Percentiles rank a stretch among this genome's conserved stretches.
phyloP scores from a whole-genome alignment of 1,140 invertebrate genomes.

The Lithobius niger region DNA sequence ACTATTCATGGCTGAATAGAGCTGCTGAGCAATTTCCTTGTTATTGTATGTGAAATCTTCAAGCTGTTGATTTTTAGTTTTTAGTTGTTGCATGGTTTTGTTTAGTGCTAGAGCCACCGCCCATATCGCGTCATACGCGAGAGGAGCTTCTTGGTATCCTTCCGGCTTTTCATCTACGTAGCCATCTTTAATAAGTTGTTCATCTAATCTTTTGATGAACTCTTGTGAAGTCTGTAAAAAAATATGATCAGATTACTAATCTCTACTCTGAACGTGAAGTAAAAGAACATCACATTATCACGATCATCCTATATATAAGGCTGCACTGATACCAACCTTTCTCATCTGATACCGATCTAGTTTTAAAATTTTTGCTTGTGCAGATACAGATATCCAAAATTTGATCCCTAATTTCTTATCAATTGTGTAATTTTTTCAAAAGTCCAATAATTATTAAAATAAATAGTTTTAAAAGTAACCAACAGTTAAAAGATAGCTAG shows the following conservation, averaged over 20 bases:
- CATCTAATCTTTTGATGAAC: constrained; percentile 53
- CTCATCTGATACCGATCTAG: too few relatives aligned
- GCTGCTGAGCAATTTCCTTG: constrained; percentile 83
- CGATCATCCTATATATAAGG: too few relatives aligned
- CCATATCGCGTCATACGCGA: constrained; percentile 99
- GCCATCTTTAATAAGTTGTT: constrained; percentile 55
- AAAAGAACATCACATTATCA: too few relatives aligned
- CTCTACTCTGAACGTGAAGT: too few relatives aligned
- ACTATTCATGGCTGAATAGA: constrained; percentile 93
- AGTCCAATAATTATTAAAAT: too few relatives aligned
- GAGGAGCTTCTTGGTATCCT: constrained; percentile 93
- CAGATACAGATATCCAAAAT: too few relatives aligned
- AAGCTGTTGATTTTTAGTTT: constrained; percentile 59
- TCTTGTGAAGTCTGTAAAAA: constrained; percentile 44
- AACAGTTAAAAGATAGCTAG: too few relatives aligned
- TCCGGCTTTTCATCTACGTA: constrained; percentile 70
- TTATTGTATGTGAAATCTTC: constrained; percentile 97
- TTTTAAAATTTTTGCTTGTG: too few relatives aligned
- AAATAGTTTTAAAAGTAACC: too few relatives aligned
- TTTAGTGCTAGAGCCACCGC: constrained; percentile 93
- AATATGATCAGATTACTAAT: constrained; percentile 4
- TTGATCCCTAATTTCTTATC: too few relatives aligned
- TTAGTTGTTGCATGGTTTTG: constrained; percentile 78
- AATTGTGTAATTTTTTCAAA: too few relatives aligned
- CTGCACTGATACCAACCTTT: too few relatives aligned